Percentiles rank a stretch among this genome's conserved stretches.
phyloP scores from a whole-genome alignment of 2,888 invertebrate species.

The Cosmia pyralina region DNA sequence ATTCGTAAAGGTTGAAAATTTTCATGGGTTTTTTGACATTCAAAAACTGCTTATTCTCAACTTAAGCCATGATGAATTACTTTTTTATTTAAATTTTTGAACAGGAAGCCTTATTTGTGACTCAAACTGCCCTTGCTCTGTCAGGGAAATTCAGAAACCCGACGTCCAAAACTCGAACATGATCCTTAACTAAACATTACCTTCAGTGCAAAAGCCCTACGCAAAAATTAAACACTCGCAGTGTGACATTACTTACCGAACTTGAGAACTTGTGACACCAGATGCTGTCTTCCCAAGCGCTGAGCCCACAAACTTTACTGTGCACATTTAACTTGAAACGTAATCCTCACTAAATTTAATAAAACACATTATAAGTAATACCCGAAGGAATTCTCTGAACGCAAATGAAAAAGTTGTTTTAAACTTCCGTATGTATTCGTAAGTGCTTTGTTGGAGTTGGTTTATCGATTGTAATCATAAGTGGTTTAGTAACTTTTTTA shows the following conservation, averaged over 20 bases:
- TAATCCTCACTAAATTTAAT: conserved; percentile 54
- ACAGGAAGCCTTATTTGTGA: no score
- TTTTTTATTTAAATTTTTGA: neutral
- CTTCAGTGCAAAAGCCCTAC: neutral
- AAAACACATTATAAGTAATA: conserved; percentile 53
- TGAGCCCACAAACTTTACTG: conserved; percentile 39
- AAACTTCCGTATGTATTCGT: conserved; percentile 20
- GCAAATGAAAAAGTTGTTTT: conserved; percentile 48
- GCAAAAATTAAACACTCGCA: conserved; percentile 5
- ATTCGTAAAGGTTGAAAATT: neutral
- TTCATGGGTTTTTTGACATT: neutral
- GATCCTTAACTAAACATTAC: neutral
- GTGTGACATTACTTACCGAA: conserved; percentile 26
- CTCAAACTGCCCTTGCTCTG: no score
- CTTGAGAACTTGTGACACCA: conserved; percentile 49
- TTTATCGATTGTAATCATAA: conserved; percentile 29
- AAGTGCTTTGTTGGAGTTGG: conserved; percentile 25
- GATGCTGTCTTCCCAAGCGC: conserved; percentile 48
- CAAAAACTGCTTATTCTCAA: neutral
- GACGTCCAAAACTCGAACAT: neutral
- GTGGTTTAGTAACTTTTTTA: conserved; percentile 23
- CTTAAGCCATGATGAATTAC: no score
- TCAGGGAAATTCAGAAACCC: no score
- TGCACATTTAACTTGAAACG: conserved; percentile 46
- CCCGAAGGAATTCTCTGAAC: conserved; percentile 29